Percentiles rank a stretch among this genome's conserved stretches.
These are phyloP conservation scores for Yasuhikotakia modesta DNA, from an alignment of 2,797 vertebrate species.

Conservation along the genomic window DNA sequence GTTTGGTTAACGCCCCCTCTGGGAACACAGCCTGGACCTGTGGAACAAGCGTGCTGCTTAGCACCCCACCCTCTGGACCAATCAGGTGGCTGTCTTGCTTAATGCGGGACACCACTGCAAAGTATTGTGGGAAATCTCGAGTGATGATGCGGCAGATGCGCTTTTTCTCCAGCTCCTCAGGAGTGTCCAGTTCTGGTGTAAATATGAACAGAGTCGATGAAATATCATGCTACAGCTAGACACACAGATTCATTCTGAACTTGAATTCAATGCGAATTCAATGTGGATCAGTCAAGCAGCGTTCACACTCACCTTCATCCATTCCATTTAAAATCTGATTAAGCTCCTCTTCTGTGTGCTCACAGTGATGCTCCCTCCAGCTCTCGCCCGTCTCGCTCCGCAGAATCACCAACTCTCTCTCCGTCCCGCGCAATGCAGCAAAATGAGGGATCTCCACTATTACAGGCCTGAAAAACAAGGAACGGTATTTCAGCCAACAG, in stretches of 20 bases:
- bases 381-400: constrained; percentile 94
- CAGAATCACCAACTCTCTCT: constrained; percentile 92
- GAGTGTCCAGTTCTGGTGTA: constrained; percentile 86
- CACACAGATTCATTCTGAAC: no score
- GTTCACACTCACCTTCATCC: constrained; percentile 87
- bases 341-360: constrained; percentile 93
- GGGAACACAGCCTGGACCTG: constrained; percentile 97
- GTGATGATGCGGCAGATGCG: constrained; percentile 98
- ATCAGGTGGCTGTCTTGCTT: constrained; percentile 97
- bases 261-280: not conserved
- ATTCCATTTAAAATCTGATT: constrained; percentile 95
- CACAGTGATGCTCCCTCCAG: constrained; percentile 96
- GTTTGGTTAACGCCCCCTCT: constrained; percentile 93
- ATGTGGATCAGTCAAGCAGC: constrained; percentile 3
- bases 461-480: constrained; percentile 84
- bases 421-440: constrained; percentile 90
- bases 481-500: constrained; percentile 7
- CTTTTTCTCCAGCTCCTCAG: constrained; percentile 94
- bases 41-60: constrained; percentile 92
- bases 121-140: constrained; percentile 96
- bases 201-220: not conserved
- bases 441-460: constrained; percentile 99
- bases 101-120: constrained; percentile 93
- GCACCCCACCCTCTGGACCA: constrained; percentile 92
- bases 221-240: no score